Conservation (phyloP, 1,140 invertebrate species). For the Drosophila tani region DNA sequence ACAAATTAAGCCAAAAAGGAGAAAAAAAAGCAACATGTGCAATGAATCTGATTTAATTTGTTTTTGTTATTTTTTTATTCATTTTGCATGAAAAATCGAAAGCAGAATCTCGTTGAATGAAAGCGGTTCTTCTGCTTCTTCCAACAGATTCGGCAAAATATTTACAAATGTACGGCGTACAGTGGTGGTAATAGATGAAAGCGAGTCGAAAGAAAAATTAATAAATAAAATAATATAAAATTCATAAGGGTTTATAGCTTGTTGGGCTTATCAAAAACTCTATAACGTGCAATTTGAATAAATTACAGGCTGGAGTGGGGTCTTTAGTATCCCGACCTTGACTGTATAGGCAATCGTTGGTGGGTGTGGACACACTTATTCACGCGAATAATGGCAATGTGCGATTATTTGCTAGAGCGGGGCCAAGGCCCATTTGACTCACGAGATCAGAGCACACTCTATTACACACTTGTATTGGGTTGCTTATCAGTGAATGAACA, state of each 20-base stretch:
- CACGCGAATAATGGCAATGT: neutral
- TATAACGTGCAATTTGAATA: neutral
- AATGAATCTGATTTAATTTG: slow-evolving; percentile 22
- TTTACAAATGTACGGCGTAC: neutral
- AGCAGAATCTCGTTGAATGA: slow-evolving; percentile 50
- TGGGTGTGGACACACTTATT: slow-evolving; percentile 13
- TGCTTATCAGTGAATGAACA: neutral
- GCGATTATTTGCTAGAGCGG: neutral
- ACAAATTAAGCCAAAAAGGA: slow-evolving; percentile 9
- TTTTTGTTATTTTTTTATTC: slow-evolving; percentile 20
- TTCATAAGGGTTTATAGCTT: neutral
- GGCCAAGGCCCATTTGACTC: slow-evolving; percentile 36
- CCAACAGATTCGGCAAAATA: slow-evolving; percentile 6
- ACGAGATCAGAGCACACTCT: neutral
- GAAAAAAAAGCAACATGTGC: slow-evolving; percentile 16
- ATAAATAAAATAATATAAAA: neutral
- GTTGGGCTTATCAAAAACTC: neutral
- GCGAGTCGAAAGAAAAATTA: too few relatives aligned
- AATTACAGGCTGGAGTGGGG: neutral
- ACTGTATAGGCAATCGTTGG: neutral
- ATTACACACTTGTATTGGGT: neutral
- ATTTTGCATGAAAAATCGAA: slow-evolving; percentile 66
- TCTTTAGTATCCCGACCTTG: neutral
- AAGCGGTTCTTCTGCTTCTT: slow-evolving; percentile 10
- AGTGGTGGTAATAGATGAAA: neutral